These are phyloP conservation scores for Lasioglossum morio DNA, from an alignment of 2,888 invertebrate genomes.

Conservation along the genomic window DNA sequence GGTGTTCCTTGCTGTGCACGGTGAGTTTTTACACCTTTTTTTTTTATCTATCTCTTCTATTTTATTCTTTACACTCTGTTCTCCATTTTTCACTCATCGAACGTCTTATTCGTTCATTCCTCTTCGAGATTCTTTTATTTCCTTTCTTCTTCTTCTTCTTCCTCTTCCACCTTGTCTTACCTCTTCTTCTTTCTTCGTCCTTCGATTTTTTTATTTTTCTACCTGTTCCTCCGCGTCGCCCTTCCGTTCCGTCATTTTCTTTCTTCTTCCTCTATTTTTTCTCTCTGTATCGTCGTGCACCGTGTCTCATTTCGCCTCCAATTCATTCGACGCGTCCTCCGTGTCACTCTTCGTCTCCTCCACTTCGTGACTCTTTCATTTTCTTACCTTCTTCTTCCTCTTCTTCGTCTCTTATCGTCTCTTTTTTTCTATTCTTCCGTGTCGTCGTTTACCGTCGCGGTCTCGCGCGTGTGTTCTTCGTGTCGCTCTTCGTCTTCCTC, in stretches of 20 bases:
- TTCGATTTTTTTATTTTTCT: neutral
- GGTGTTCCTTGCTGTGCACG: constrained; percentile 77
- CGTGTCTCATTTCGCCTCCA: neutral
- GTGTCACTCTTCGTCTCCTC: neutral
- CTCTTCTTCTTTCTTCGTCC: neutral
- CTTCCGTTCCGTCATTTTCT: neutral
- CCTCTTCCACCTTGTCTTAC: neutral
- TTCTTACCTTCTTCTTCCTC: neutral
- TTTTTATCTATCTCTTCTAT: neutral
- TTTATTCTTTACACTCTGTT: neutral
- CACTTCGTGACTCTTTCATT: neutral
- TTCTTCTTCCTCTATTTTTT: neutral
- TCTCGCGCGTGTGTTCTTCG: neutral
- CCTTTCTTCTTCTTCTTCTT: neutral
- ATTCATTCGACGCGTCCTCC: neutral
- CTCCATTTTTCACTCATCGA: neutral
- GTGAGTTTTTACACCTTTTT: constrained; percentile 73
- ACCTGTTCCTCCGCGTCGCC: neutral
- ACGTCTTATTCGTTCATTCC: neutral
- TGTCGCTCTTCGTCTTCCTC: neutral
- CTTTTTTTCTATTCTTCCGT: neutral
- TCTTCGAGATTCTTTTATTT: too few species aligned
- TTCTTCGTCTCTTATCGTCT: neutral
- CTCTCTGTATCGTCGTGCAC: neutral
- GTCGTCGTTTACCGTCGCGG: neutral